These are phyloP conservation scores for Heliothis virescens DNA, from an alignment of 1,140 invertebrate species.

Conservation along the genomic window DNA sequence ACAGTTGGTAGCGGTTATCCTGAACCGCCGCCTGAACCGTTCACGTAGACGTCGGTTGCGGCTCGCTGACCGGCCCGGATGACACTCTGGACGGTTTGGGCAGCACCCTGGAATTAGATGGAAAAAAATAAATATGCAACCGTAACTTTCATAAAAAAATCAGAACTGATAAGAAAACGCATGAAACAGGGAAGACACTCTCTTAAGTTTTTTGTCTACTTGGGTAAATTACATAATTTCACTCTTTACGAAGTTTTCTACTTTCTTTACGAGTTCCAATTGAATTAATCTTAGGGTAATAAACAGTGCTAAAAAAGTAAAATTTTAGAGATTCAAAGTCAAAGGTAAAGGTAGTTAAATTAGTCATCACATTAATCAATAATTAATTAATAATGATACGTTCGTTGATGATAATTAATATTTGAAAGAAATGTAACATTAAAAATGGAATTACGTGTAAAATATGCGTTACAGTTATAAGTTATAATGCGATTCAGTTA, in stretches of 20 bases:
- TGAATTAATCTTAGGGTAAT: too few species aligned
- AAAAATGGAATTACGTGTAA: not conserved
- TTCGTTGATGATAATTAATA: too few species aligned
- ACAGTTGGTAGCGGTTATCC: conserved; percentile 44
- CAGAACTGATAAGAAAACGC: not conserved
- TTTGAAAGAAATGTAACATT: too few species aligned
- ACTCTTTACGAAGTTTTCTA: too few species aligned
- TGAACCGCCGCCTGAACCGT: conserved; percentile 77
- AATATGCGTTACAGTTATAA: not conserved
- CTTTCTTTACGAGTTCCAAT: too few species aligned
- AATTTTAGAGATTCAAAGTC: too few species aligned
- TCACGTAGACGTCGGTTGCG: conserved; percentile 78
- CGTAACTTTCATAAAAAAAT: not conserved
- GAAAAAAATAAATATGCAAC: not conserved
- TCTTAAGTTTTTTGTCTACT: too few species aligned
- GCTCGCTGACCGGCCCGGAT: conserved; percentile 79
- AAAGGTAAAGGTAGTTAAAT: too few species aligned
- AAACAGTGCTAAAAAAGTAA: too few species aligned
- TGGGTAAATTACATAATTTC: too few species aligned
- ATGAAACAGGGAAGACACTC: not conserved
- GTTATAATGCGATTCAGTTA: not conserved
- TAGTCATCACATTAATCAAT: too few species aligned
- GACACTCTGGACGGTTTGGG: conserved; percentile 84
- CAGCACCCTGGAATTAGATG: conserved; percentile 82
- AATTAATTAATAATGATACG: too few species aligned